Conservation (phyloP, 2,888 invertebrate genomes). For the Dioctria rufipes region DNA sequence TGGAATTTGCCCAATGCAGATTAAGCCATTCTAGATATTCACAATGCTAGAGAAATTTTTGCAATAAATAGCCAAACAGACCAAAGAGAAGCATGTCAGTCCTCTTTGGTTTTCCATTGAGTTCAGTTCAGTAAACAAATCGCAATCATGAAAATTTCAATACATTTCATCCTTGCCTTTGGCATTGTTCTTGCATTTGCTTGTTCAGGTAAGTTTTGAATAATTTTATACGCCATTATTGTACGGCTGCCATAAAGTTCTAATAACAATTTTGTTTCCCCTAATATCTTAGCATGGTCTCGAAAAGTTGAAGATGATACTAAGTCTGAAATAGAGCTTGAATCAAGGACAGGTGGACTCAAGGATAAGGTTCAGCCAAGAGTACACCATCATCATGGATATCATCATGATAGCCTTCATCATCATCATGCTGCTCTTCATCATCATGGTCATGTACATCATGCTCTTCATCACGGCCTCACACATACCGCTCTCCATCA, state of each 20-base stretch:
- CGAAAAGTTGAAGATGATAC: constrained; percentile 1
- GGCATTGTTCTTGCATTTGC: background rate
- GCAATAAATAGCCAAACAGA: constrained; percentile 39
- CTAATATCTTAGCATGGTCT: background rate
- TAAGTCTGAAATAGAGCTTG: constrained; percentile 1
- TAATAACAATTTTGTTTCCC: background rate
- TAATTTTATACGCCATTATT: background rate
- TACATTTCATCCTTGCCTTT: constrained; percentile 22
- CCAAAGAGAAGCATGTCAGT: constrained; percentile 25
- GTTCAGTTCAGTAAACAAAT: background rate
- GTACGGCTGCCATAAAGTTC: no score
- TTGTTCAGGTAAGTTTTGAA: constrained; percentile 9
- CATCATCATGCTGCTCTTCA: constrained; percentile 1
- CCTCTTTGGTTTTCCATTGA: constrained; percentile 34
- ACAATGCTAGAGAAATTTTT: constrained; percentile 1
- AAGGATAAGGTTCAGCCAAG: background rate
- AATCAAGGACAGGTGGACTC: constrained; percentile 3
- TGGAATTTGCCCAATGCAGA: constrained; percentile 14
- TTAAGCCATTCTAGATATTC: background rate
- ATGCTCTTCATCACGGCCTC: constrained; percentile 13
- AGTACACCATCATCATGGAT: background rate
- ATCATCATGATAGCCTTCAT: constrained; percentile 9
- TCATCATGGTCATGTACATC: background rate
- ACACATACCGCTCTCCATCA: constrained; percentile 19
- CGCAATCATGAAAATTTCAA: constrained; percentile 36